Evolutionary conservation across 1,140 invertebrate species (phyloP), one percentile per base, ranked within the genome.

Genomic region (Plodia interpunctella): DNA sequence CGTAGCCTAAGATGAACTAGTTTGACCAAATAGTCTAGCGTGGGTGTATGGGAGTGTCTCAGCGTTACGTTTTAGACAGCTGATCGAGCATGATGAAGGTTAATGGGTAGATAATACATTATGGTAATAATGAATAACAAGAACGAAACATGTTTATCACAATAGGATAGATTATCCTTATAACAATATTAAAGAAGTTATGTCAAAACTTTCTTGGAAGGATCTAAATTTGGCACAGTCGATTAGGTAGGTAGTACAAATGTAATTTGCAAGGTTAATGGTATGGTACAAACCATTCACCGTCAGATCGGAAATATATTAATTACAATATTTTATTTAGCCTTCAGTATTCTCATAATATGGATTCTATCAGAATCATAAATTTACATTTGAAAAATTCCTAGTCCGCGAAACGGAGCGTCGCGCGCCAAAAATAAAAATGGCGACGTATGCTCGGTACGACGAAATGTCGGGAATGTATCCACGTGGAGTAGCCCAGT

Each of bases 381-480:
- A 28, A 3, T 32, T 32, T 32, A 32, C 30, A 5, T 32, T 32
- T 32, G 1, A 32, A 5, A 44, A 44, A 44, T 44, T 35, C 59
- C 54, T 56, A 56, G 53, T 35, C 25, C 28, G 17, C 30, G 1
- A 61, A 30, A 52, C 57, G 35, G 8, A 52, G n/a, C 57, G 70
- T 77, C 82, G 79, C 76, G 76, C 72, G 76, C 76, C 78, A 83
- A 64, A 82, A 78, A 75, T 68, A 70, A 66, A 53, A 53, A 84
- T 82, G 81, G 78, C 85, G 73, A 69, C 70, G 63, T 50, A 62
- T 70, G 68, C 68, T 59, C 64, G 68, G 68, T 63, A 70, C 65
- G 65, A 63, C 71, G 69, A 80, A 83, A 88, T 80, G 83, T 62
- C 63, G 76, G 62, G 83, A 87, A 87, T 86, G 76, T 72, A 73